Evolutionary conservation across 64 coral and sea anemone species (phyloP).

Genomic region (Stylophora pistillata): DNA sequence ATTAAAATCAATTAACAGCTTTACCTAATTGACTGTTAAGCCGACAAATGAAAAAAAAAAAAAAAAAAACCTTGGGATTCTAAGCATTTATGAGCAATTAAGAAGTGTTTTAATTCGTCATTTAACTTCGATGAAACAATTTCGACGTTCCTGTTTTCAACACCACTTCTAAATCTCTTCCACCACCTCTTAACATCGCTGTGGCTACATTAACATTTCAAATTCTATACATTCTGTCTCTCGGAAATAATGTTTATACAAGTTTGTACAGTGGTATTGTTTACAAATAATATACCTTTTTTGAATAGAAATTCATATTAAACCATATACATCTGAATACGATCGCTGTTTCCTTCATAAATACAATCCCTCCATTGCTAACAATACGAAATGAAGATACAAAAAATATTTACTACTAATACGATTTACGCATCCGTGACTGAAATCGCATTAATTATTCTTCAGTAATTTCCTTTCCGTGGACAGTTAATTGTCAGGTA

Average conservation of each 20-base stretch:
- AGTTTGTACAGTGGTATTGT: no score
- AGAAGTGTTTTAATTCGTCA: neutral
- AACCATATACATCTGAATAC: neutral
- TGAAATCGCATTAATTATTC: neutral
- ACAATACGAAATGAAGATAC: neutral
- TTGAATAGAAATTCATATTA: neutral
- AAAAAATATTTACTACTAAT: neutral
- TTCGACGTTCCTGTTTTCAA: neutral
- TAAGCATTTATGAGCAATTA: neutral
- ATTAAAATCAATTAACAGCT: constrained; percentile 37
- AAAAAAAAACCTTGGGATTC: no score
- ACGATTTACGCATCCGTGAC: neutral
- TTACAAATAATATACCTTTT: neutral
- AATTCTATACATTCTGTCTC: no score
- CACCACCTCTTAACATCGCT: no score
- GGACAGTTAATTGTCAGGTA: neutral
- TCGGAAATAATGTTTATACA: no score
- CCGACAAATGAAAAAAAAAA: neutral
- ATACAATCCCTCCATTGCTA: neutral
- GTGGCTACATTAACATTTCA: no score
- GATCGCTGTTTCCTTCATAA: neutral
- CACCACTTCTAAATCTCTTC: neutral
- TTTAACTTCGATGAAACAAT: neutral
- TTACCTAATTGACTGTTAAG: neutral
- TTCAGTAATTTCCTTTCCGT: neutral